Evolutionary conservation across 2,888 invertebrate genomes (phyloP).

Genomic region (Cerceris rybyensis): DNA sequence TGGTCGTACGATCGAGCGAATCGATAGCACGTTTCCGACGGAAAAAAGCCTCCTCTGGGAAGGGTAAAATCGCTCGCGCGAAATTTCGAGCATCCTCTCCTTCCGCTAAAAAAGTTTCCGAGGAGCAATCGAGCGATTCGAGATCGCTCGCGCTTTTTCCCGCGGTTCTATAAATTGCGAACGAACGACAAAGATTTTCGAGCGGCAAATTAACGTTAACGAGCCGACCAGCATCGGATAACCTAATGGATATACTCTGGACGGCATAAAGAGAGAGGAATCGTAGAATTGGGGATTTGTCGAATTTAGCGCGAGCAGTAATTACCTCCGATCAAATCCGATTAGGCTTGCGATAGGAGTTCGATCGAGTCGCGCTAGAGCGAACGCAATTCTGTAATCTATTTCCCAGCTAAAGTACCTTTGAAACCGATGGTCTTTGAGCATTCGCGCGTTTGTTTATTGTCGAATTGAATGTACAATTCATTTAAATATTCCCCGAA

Average conservation of each 20-base stretch:
- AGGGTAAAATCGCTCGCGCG: no score
- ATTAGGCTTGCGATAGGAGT: constrained; percentile 10
- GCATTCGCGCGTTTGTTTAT: constrained; percentile 1
- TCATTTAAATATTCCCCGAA: no score
- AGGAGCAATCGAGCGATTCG: no score
- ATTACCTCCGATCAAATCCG: constrained; percentile 15
- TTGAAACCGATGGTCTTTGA: constrained; percentile 12
- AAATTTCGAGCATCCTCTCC: no score
- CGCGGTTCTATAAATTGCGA: no score
- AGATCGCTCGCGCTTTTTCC: no score
- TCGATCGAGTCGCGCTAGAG: constrained; percentile 5
- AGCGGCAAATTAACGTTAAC: not conserved
- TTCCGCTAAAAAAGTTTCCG: no score
- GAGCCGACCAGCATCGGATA: not conserved
- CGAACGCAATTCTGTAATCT: constrained; percentile 2
- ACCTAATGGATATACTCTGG: not conserved
- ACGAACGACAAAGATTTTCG: no score
- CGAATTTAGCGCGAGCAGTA: not conserved
- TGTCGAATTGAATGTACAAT: no score
- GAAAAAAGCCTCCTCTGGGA: no score
- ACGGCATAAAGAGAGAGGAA: not conserved
- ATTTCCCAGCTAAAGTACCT: not conserved
- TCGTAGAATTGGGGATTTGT: constrained; percentile 6
- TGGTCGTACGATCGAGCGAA: no score
- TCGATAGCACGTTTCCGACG: no score